Base-by-base conservation (phyloP, 2,888 invertebrate species). In the Lissocephala sabroskyi region DNA sequence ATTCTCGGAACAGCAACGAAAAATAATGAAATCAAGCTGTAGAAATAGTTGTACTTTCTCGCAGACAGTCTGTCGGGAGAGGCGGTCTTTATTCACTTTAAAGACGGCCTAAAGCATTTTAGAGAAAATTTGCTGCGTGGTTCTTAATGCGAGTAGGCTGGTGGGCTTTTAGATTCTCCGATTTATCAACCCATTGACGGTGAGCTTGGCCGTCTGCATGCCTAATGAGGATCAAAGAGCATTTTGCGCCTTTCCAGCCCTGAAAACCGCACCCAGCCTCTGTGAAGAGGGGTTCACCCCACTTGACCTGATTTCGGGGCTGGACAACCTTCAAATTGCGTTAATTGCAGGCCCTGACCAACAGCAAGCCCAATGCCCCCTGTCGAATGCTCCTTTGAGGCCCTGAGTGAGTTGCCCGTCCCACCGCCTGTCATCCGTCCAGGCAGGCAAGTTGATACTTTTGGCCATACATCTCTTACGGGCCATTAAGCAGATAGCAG, bases 171-270 rank as follows among this genome's bases (percentile, higher is more conserved):
- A n/a, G n/a, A n/a, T n/a, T n/a, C n/a, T n/a, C n/a, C n/a, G n/a
- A n/a, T n/a, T 23, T 23, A 23, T 23, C 23, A 23, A 23, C 7
- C 7, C 23, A 23, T 23, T 23, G 23, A n/a, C n/a, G n/a, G 23
- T 5, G 4, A 5, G 7, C 23, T 23, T 23, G 3, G 23, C 23
- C 23, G 3, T 23, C 16, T 75, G 75, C 71, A 67, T 55, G 60
- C 64, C 75, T 74, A 68, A 68, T 68, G 75, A 70, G 75, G 47
- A 44, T 64, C 63, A 58, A 74, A 68, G 66, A 71, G 68, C 71
- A 66, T 74, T 68, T 74, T 75, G 16, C 35, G 23, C 3, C 23
- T 5, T 23, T 23, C 23, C 7, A 3, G 7, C 23, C 23, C 23
- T 23, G 23, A 5, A 23, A 23, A 23, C 23, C 7, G 23, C 3